Conservation (phyloP, 1,140 invertebrate species). For the Orius laevigatus region DNA sequence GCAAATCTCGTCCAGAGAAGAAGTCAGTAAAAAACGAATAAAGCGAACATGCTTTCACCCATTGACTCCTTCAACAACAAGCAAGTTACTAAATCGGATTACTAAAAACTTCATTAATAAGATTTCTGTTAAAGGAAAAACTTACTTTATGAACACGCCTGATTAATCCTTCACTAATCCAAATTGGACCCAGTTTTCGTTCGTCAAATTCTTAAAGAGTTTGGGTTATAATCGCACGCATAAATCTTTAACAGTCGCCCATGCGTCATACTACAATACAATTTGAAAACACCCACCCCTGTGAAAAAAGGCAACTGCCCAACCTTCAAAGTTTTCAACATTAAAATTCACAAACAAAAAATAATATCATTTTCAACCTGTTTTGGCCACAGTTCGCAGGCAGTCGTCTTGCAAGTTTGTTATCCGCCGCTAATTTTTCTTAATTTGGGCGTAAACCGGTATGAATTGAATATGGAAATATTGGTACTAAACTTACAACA, state of each 20-base stretch:
- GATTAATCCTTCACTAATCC: constrained; percentile 74
- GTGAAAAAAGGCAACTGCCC: constrained; percentile 44
- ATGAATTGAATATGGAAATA: constrained; percentile 88
- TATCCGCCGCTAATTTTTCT: constrained; percentile 50
- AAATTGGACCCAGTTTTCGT: constrained; percentile 77
- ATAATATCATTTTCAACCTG: constrained; percentile 30
- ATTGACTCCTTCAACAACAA: constrained; percentile 29
- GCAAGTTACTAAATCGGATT: too few species aligned
- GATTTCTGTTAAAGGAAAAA: constrained; percentile 11
- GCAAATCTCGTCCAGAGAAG: constrained; percentile 78
- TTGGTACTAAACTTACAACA: constrained; percentile 65
- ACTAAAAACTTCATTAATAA: too few species aligned
- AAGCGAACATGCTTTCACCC: constrained; percentile 24
- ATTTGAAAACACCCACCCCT: constrained; percentile 59
- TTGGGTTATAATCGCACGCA: constrained; percentile 64
- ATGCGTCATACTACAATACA: constrained; percentile 69
- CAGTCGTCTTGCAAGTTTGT: constrained; percentile 57
- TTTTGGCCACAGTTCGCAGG: constrained; percentile 49
- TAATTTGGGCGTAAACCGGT: constrained; percentile 70
- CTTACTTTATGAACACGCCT: constrained; percentile 59
- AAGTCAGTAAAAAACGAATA: constrained; percentile 51
- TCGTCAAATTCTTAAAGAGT: constrained; percentile 58
- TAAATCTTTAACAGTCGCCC: constrained; percentile 68
- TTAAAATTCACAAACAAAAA: background rate
- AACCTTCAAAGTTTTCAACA: constrained; percentile 23